Conservation (phyloP, 1,140 invertebrate genomes). For the Scaptomyza montana region DNA sequence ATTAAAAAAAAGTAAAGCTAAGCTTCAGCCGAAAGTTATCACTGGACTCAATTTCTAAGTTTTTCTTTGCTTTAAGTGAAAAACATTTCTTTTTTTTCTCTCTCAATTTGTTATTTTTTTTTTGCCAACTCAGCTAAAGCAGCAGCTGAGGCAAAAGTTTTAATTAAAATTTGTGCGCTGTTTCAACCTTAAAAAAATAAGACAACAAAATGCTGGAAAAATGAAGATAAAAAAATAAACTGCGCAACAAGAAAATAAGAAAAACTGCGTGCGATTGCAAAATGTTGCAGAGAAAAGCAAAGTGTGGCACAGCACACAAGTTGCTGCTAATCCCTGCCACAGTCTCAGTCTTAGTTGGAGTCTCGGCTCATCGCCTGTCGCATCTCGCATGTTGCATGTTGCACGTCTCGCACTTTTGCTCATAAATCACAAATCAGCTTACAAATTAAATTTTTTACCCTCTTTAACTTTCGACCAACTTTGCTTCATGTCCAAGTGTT, state of each 20-base stretch:
- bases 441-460: constrained; percentile 67
- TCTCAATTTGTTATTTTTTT: background rate
- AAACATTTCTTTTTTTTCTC: background rate
- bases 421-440: constrained; percentile 71
- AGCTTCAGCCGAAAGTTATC: constrained; percentile 50
- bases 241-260: background rate
- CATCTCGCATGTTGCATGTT: constrained; percentile 20
- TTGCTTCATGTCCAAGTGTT: background rate
- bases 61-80: background rate
- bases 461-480: constrained; percentile 8
- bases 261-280: constrained; percentile 41
- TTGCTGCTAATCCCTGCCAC: constrained; percentile 29
- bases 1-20: constrained; percentile 61
- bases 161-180: constrained; percentile 64
- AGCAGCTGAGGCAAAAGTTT: constrained; percentile 56
- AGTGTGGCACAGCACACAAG: background rate
- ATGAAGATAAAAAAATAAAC: background rate
- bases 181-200: constrained; percentile 30
- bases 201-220: background rate
- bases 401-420: constrained; percentile 11
- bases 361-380: constrained; percentile 28
- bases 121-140: background rate
- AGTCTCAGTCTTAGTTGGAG: background rate
- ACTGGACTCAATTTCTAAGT: constrained; percentile 25
- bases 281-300: background rate